These are phyloP conservation scores for Calephelis perditalis DNA, from an alignment of 2,888 invertebrate species.

Conservation along the genomic window DNA sequence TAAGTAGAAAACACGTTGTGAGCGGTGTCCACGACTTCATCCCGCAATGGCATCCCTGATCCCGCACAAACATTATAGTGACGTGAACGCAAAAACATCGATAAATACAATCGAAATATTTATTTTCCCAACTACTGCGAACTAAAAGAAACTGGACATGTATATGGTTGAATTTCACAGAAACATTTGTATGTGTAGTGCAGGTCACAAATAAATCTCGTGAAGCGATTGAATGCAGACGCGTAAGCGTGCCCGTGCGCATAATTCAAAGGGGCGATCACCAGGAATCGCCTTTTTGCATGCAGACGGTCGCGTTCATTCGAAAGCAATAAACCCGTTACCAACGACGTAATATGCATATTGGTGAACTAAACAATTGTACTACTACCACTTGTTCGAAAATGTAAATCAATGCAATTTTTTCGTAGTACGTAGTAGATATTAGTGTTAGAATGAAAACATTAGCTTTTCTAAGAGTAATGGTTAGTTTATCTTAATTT, in stretches of 20 bases:
- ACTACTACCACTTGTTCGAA: constrained; percentile 18
- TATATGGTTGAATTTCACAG: constrained; percentile 44
- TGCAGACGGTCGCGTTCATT: constrained; percentile 68
- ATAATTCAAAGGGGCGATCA: constrained; percentile 74
- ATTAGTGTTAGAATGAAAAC: too few species aligned
- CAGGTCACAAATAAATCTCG: constrained; percentile 63
- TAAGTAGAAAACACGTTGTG: too few species aligned
- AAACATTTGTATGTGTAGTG: constrained; percentile 57
- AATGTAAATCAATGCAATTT: not conserved
- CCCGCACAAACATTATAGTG: constrained; percentile 14
- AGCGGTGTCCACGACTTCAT: not conserved
- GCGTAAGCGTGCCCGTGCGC: constrained; percentile 65
- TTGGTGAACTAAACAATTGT: constrained; percentile 42
- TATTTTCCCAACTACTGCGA: constrained; percentile 16
- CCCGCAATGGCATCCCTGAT: not conserved
- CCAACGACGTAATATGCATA: constrained; percentile 64
- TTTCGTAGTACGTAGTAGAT: constrained; percentile 2
- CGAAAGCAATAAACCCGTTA: constrained; percentile 72
- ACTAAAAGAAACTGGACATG: constrained; percentile 19
- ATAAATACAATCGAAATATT: constrained; percentile 26
- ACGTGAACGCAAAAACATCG: constrained; percentile 31
- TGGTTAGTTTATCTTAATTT: too few species aligned
- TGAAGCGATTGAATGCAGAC: constrained; percentile 64
- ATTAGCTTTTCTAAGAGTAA: too few species aligned
- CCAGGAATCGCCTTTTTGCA: constrained; percentile 70